Percentiles rank a stretch among this genome's conserved stretches.
These are phyloP conservation scores for Brienomyrus longianalis DNA, from an alignment of 2,113 vertebrate genomes.

Conservation along the genomic window DNA sequence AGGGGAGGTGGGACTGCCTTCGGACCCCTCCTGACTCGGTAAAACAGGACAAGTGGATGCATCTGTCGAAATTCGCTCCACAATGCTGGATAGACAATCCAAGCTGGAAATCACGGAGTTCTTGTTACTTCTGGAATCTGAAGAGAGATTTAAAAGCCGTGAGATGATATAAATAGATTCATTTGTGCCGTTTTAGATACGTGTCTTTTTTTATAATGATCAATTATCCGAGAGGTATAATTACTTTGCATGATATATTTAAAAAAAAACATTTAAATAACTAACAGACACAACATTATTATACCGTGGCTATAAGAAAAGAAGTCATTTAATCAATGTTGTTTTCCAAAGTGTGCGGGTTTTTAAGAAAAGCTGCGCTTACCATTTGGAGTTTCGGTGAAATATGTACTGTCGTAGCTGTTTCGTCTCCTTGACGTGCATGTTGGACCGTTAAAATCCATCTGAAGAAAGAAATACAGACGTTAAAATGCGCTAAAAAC, in stretches of 20 bases:
- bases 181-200: background rate
- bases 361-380: conserved; percentile 30
- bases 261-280: background rate
- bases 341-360: background rate
- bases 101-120: conserved; percentile 83
- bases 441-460: conserved; percentile 77
- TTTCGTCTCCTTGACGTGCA: conserved; percentile 67
- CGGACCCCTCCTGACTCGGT: conserved; percentile 53
- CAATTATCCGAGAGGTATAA: background rate
- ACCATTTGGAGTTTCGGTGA: conserved; percentile 73
- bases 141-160: conserved; percentile 31
- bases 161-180: background rate
- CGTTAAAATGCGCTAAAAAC: background rate
- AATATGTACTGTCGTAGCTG: conserved; percentile 78
- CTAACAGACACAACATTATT: background rate
- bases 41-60: conserved; percentile 60
- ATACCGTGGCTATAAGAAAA: background rate
- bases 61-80: conserved; percentile 92
- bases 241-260: background rate
- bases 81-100: conserved; percentile 94
- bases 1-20: conserved; percentile 60
- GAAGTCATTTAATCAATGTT: background rate
- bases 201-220: background rate
- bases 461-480: conserved; percentile 52
- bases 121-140: conserved; percentile 67